Conservation (phyloP, 2,888 invertebrate species). For the Phragmatobia fuliginosa region DNA sequence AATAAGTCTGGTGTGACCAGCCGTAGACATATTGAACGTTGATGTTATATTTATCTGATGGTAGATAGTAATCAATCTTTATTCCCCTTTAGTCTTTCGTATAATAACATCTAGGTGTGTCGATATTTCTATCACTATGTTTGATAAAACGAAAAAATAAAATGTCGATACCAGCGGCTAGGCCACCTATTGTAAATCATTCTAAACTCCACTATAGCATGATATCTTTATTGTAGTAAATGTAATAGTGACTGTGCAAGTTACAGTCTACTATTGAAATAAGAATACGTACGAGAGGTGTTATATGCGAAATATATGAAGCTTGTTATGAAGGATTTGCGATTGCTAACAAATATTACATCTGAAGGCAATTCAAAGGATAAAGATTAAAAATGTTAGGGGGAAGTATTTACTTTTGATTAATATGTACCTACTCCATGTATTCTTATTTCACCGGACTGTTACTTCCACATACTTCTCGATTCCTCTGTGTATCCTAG, state of each 20-base stretch:
- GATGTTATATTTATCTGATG: constrained; percentile 51
- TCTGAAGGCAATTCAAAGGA: constrained; percentile 2
- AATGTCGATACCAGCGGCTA: constrained; percentile 37
- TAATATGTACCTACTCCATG: constrained; percentile 10
- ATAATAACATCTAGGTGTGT: constrained; percentile 62
- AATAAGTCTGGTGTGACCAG: constrained; percentile 10
- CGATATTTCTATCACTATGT: constrained; percentile 58
- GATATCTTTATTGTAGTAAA: constrained; percentile 36
- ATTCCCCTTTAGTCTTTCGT: constrained; percentile 72
- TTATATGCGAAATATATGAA: not conserved
- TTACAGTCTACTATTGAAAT: constrained; percentile 27
- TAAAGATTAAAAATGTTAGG: constrained; percentile 6
- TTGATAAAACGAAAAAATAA: constrained; percentile 34
- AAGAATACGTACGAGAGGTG: constrained; percentile 16
- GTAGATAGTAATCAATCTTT: constrained; percentile 72
- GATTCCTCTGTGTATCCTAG: constrained; percentile 38
- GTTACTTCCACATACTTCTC: constrained; percentile 23
- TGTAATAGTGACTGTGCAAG: constrained; percentile 23
- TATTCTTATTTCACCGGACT: constrained; percentile 31
- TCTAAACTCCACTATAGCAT: constrained; percentile 13
- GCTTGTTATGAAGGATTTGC: not conserved
- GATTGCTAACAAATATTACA: not conserved
- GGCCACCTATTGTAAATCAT: constrained; percentile 40
- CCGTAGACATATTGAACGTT: constrained; percentile 62
- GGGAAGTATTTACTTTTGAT: constrained; percentile 2